These are phyloP conservation scores for Enhydra lutris DNA, from an alignment of 2,113 vertebrate species.

Conservation along the genomic window DNA sequence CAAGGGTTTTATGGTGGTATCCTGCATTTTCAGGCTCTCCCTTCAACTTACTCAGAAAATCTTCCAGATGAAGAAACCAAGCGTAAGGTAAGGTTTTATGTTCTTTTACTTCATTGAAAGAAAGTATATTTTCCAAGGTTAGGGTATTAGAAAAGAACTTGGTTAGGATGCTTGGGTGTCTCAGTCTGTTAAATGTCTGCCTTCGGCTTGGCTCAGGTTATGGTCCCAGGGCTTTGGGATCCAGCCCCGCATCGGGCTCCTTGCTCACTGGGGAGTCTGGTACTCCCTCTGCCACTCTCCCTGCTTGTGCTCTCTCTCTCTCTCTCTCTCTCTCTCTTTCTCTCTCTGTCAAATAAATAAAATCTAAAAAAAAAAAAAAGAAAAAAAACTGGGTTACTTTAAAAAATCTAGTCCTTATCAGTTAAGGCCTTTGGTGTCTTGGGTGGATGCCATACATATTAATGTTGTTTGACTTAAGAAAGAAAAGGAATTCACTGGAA, in stretches of 20 bases:
- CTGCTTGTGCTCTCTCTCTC: too few species aligned
- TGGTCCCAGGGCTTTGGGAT: too few species aligned
- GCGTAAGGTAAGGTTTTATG: not conserved
- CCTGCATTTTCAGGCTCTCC: not conserved
- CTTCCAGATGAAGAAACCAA: not conserved
- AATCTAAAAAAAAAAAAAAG: too few species aligned
- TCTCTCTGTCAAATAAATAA: too few species aligned
- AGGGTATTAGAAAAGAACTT: not conserved
- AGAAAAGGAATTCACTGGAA: not conserved
- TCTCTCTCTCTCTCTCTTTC: too few species aligned
- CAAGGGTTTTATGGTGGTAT: not conserved
- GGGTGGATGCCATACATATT: not conserved
- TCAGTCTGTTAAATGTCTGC: not conserved
- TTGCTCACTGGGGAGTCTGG: too few species aligned
- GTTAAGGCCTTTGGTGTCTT: not conserved
- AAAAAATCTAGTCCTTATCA: not conserved
- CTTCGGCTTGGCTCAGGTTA: too few species aligned
- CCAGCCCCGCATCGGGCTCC: too few species aligned
- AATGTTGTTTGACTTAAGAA: not conserved
- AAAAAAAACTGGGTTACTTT: not conserved
- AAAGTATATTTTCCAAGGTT: not conserved
- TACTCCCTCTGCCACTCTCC: too few species aligned
- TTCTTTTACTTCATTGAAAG: not conserved
- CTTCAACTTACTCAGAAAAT: not conserved
- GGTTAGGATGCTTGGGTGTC: not conserved